Conservation (phyloP, 2,797 vertebrate species). For the Tolypeutes matacus region DNA sequence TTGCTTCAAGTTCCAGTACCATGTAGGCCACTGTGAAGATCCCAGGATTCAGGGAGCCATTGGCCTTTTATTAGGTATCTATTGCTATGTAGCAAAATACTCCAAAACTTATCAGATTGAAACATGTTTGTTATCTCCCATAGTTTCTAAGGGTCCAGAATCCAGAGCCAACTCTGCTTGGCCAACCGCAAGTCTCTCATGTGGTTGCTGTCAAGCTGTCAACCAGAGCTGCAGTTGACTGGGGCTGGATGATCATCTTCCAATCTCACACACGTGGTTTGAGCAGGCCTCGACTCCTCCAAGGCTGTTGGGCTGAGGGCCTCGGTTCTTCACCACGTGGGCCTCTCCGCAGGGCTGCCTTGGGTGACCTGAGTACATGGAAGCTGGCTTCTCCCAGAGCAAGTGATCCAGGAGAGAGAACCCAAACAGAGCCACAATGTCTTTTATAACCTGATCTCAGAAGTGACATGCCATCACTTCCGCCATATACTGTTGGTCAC, state of each 20-base stretch:
- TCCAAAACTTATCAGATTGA: background rate
- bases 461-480: background rate
- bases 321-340: background rate
- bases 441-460: background rate
- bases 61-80: background rate
- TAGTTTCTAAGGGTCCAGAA: background rate
- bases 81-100: background rate
- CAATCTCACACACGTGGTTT: background rate
- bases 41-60: background rate
- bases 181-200: background rate
- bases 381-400: background rate
- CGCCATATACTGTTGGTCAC: background rate
- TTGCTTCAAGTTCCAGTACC: background rate
- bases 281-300: background rate
- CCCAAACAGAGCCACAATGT: background rate
- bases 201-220: background rate
- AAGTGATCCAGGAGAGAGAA: background rate
- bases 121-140: background rate
- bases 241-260: background rate
- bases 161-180: background rate
- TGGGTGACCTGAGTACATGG: background rate
- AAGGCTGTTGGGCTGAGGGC: background rate
- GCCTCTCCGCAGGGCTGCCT: background rate
- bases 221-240: no score
- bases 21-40: background rate